Conservation (phyloP, 2,888 invertebrate species). For the Mongoloraphidia duomilia region DNA sequence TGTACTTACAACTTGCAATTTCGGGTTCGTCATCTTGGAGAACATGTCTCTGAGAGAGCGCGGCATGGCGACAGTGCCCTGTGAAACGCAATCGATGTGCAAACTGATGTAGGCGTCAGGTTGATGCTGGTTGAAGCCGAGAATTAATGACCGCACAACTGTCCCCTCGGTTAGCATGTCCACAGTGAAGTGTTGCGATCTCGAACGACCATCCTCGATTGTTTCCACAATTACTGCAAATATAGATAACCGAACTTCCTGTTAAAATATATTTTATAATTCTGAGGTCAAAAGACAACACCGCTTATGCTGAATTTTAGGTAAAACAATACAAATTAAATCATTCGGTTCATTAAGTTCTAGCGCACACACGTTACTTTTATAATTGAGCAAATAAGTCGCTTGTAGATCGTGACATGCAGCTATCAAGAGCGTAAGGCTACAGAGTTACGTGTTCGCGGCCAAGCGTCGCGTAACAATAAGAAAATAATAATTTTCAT, state of each 20-base stretch:
- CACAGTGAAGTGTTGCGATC: slow-evolving; percentile 45
- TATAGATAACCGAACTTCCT: slow-evolving; percentile 1
- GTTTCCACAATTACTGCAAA: slow-evolving; percentile 51
- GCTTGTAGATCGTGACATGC: too few relatives aligned
- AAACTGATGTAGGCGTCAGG: slow-evolving; percentile 45
- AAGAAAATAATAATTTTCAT: too few relatives aligned
- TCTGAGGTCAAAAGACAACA: too few relatives aligned
- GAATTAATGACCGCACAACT: slow-evolving; percentile 39
- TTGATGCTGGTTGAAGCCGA: slow-evolving; percentile 37
- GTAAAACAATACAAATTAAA: too few relatives aligned
- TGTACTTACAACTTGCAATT: slow-evolving; percentile 41
- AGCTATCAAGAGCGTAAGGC: too few relatives aligned
- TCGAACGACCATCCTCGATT: slow-evolving; percentile 39
- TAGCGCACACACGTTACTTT: too few relatives aligned
- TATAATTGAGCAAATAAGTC: too few relatives aligned
- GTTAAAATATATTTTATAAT: too few relatives aligned
- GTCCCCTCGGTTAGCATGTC: slow-evolving; percentile 38
- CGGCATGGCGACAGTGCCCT: slow-evolving; percentile 46
- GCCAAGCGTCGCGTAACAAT: too few relatives aligned
- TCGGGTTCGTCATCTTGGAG: slow-evolving; percentile 34
- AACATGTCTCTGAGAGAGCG: slow-evolving; percentile 42
- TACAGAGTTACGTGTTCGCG: too few relatives aligned
- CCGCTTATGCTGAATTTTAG: too few relatives aligned
- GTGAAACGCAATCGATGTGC: slow-evolving; percentile 47
- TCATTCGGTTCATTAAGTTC: too few relatives aligned